Evolutionary conservation across 2,888 invertebrate species (phyloP), one percentile per base, ranked within the genome.

Genomic region (Orchesella flavescens): DNA sequence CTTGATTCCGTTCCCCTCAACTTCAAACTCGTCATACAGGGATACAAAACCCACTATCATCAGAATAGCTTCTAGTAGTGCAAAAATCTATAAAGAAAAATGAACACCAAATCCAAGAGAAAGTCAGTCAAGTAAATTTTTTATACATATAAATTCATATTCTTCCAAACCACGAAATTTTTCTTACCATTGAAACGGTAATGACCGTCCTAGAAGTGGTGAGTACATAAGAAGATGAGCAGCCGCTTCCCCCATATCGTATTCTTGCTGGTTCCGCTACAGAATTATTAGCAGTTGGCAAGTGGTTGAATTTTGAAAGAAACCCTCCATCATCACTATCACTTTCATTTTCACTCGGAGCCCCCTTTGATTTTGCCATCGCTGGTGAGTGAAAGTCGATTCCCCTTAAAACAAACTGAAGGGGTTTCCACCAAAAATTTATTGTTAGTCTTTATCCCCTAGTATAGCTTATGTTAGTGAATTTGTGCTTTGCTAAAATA

Each of bases 131-230:
- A 23, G 7, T n/a, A 53, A 55, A 24, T 65, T 24, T 24, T 65
- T 23, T 24, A 13, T 12, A 59, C 17, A 12, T 59, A 59, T 21
- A 4, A 59, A n/a, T n/a, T 21, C 1, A 19, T 57, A 24, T 13
- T 63, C 10, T 15, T 23, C 4, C 10, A 49, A n/a, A n/a, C n/a
- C n/a, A n/a, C n/a, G n/a, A n/a, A n/a, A n/a, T n/a, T n/a, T n/a
- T n/a, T n/a, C 74, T 68, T 68, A 81, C 81, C 81, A 81, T 81
- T 81, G 81, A 81, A 68, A 81, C 81, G 21, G 74, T 81, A 53
- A 81, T 81, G 34, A 81, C 81, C 17, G 74, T 81, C 49, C 81
- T 44, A 1, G 81, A 81, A 0, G 81, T 74, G 15, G 81, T 81
- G 65, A 81, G 81, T 10, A 81, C 74, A 17, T 81, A 81, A 15